Evolutionary conservation across 2,888 invertebrate species (phyloP), one percentile per base, ranked within the genome.

Genomic region (Smittia aterrima): DNA sequence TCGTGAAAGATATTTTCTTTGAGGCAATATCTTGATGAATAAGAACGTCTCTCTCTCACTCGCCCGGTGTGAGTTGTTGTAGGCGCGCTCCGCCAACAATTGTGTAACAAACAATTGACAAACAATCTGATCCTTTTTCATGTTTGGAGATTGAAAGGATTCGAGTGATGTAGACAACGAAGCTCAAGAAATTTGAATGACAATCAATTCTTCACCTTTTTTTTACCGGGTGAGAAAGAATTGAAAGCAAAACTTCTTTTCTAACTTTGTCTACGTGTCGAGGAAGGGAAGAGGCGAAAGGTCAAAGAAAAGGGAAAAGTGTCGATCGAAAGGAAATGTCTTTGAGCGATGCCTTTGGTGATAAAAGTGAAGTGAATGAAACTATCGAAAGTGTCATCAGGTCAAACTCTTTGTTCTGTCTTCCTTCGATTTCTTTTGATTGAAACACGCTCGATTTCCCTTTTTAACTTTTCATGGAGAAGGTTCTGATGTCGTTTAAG

Each of bases 261-360:
- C 2, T 18, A 9, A 58, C 4, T 58, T 58, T 58, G 4, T 18
- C 16, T 47, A n/a, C 38, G 38, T 7, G 11, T 11, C 11, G 11
- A 47, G 16, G 47, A 47, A 47, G 47, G 3, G 47, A 47, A 47
- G 47, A 47, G 9, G 38, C 16, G 7, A 47, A 47, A 47, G 47
- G 47, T 47, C 47, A 47, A 47, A 47, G 47, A 16, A 47, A 47
- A 47, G n/a, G 47, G 47, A 47, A 38, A 47, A n/a, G 47, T 47
- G 3, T 47, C 47, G 47, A 47, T 47, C 47, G 2, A 47, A n/a
- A 47, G 47, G 47, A 47, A 47, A 47, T 47, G 47, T 11, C n/a
- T 47, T 47, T 47, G 32, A 47, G 47, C 47, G 47, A 47, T 47
- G 47, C 16, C 47, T 47, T 16, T 11, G 16, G 11, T 2, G n/a